Evolutionary conservation across 2,888 invertebrate species (phyloP).

Genomic region (Gonocerus acuteangulatus): DNA sequence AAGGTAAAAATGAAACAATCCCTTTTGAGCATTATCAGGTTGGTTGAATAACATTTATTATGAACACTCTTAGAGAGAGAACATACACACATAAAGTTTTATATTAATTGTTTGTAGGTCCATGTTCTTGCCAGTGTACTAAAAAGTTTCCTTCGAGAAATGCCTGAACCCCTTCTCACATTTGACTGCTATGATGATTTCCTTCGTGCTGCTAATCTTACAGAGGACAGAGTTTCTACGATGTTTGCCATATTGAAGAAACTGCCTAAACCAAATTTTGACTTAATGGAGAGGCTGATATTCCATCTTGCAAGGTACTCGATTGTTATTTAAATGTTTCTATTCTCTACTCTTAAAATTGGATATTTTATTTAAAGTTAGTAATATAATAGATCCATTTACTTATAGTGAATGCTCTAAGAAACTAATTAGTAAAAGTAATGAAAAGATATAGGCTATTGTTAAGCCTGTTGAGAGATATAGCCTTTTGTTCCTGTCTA

Average conservation of each 20-base stretch:
- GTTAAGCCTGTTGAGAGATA: no score
- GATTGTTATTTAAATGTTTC: neutral
- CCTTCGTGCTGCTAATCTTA: constrained; percentile 76
- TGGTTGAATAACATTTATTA: neutral
- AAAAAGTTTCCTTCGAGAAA: constrained; percentile 82
- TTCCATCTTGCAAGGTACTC: constrained; percentile 74
- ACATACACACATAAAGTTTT: no score
- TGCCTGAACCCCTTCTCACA: constrained; percentile 87
- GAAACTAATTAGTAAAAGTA: no score
- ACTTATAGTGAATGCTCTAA: no score
- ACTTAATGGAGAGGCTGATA: constrained; percentile 82
- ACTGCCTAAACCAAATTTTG: constrained; percentile 80
- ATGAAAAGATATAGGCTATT: no score
- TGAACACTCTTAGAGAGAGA: no score
- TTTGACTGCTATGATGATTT: constrained; percentile 93
- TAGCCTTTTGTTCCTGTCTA: no score
- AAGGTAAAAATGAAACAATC: constrained; percentile 44
- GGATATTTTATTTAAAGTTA: no score
- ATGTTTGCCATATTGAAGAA: constrained; percentile 81
- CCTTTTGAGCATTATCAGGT: constrained; percentile 40
- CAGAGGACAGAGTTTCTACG: constrained; percentile 76
- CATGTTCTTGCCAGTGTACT: constrained; percentile 85
- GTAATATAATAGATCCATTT: no score
- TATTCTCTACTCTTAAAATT: no score
- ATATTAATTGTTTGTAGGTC: constrained; percentile 48